Conservation (phyloP, 1,140 invertebrate genomes). For the Drosophila pallidifrons region DNA sequence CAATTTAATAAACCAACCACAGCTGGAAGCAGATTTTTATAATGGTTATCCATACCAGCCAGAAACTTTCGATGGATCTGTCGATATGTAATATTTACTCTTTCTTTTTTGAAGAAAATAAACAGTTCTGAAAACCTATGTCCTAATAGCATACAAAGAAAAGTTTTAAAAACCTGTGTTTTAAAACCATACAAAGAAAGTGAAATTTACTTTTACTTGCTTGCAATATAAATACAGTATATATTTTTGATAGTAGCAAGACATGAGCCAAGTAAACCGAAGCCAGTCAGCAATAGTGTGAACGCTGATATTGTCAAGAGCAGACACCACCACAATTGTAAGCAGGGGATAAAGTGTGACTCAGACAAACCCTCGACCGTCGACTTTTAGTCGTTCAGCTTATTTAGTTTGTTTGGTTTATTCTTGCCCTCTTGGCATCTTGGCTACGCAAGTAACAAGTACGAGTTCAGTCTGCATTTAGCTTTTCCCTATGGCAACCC, state of each 20-base stretch:
- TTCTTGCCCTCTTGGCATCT: conserved; percentile 10
- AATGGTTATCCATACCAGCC: too few species aligned
- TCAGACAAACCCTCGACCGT: conserved; percentile 17
- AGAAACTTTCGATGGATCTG: too few species aligned
- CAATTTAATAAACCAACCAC: too few species aligned
- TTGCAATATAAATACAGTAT: conserved; percentile 23
- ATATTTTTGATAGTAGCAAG: conserved; percentile 7
- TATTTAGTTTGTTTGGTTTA: conserved; percentile 4
- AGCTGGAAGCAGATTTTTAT: too few species aligned
- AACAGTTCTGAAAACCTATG: too few species aligned
- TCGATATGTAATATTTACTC: too few species aligned
- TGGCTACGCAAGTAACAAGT: conserved; percentile 25
- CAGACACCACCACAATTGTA: conserved; percentile 17
- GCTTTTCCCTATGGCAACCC: not conserved
- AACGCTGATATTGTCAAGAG: not conserved
- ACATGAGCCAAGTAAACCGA: conserved; percentile 20
- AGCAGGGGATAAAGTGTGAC: conserved; percentile 25
- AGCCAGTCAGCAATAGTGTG: conserved; percentile 21
- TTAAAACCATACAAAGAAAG: too few species aligned
- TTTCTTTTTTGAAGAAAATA: too few species aligned
- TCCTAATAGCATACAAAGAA: too few species aligned
- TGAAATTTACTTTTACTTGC: conserved; percentile 15
- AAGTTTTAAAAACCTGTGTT: too few species aligned
- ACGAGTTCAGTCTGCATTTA: conserved; percentile 14
- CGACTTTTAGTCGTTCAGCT: not conserved